phyloP scores from a whole-genome alignment of 2,797 vertebrate species.

The Myotis vivesi region DNA sequence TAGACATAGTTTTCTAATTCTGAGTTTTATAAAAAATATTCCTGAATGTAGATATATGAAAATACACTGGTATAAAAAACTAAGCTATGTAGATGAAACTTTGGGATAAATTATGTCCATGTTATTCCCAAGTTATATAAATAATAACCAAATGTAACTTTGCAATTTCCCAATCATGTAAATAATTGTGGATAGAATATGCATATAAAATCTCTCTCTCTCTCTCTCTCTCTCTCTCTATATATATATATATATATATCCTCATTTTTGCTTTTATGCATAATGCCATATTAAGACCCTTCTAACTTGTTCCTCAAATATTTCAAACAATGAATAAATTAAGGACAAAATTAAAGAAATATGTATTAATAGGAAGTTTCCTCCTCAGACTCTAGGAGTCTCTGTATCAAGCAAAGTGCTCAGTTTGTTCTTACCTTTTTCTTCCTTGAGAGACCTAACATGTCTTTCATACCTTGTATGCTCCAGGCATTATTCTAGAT shows the following conservation, averaged over 20 bases:
- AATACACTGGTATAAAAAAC: neutral
- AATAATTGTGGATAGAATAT: neutral
- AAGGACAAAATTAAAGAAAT: neutral
- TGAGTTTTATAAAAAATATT: neutral
- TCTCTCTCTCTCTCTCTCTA: too few species aligned
- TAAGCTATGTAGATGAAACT: neutral
- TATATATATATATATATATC: neutral
- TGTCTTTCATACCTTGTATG: neutral
- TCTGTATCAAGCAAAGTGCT: neutral
- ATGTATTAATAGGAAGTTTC: neutral
- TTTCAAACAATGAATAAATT: neutral
- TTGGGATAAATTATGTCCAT: neutral
- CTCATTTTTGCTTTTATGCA: neutral
- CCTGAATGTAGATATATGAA: neutral
- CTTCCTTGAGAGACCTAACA: neutral
- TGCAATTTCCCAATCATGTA: neutral
- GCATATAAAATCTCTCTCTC: neutral
- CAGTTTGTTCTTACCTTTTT: neutral
- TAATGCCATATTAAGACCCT: neutral
- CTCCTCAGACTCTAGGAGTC: neutral
- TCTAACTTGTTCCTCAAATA: neutral
- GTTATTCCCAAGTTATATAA: neutral
- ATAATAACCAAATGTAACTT: neutral
- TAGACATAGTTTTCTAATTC: neutral
- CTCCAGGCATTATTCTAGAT: neutral